Conservation (phyloP, 2,797 vertebrate species). For the Denticeps clupeoides region DNA sequence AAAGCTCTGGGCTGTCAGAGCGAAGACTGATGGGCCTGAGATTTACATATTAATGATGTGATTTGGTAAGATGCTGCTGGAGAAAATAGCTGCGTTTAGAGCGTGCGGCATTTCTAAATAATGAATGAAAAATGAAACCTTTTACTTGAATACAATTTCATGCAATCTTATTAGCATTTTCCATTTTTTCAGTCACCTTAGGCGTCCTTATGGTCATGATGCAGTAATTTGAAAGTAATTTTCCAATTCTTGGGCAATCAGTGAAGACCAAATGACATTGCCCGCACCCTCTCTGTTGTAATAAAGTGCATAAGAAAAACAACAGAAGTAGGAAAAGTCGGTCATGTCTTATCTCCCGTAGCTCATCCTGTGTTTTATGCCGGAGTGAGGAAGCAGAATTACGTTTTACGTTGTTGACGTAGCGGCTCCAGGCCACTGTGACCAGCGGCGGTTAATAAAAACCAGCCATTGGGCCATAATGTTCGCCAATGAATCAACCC, state of each 20-base stretch:
- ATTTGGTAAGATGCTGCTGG: constrained; percentile 96
- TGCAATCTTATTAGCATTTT: constrained; percentile 91
- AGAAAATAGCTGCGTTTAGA: constrained; percentile 98
- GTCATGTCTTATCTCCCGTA: too few species aligned
- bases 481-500: constrained; percentile 18
- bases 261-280: constrained; percentile 1
- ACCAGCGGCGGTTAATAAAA: constrained; percentile 24
- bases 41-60: constrained; percentile 99
- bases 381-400: not conserved
- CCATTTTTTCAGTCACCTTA: constrained; percentile 78
- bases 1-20: constrained; percentile 84
- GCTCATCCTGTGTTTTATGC: too few species aligned
- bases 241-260: constrained; percentile 1
- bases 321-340: too few species aligned
- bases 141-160: constrained; percentile 99
- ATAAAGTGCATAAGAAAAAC: not conserved
- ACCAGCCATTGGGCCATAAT: constrained; percentile 24
- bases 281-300: not conserved
- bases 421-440: not conserved
- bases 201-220: constrained; percentile 59
- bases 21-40: constrained; percentile 97
- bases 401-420: not conserved
- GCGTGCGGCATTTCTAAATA: constrained; percentile 99
- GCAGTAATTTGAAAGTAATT: constrained; percentile 29
- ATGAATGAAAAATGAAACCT: constrained; percentile 99